phyloP scores from a whole-genome alignment of 2,113 vertebrate species.

The Anser brachyrhynchus region DNA sequence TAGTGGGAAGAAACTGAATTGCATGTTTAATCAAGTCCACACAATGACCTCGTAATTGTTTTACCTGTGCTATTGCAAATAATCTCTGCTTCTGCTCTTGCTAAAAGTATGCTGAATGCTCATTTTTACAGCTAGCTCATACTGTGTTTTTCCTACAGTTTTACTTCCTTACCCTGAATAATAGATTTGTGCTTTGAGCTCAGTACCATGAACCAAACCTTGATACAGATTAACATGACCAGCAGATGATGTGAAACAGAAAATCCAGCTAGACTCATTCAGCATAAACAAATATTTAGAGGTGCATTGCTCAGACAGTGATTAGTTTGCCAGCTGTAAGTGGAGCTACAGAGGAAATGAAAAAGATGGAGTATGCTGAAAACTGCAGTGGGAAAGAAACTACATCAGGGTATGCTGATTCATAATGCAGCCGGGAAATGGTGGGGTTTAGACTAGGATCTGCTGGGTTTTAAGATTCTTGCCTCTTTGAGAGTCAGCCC shows the following conservation, averaged over 20 bases:
- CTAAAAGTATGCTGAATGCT: background rate
- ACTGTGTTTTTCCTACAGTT: background rate
- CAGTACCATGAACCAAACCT: background rate
- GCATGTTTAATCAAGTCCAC: background rate
- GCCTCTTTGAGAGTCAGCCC: background rate
- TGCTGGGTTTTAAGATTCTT: slow-evolving; percentile 1
- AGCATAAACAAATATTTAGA: slow-evolving; percentile 31
- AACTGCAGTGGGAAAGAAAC: slow-evolving; percentile 10
- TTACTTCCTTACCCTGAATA: background rate
- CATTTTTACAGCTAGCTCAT: slow-evolving; percentile 2
- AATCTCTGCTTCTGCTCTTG: background rate
- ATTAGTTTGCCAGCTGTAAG: slow-evolving; percentile 53
- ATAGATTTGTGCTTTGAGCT: slow-evolving; percentile 11
- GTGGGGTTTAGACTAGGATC: background rate
- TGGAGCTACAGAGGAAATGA: slow-evolving; percentile 51
- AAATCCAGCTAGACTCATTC: slow-evolving; percentile 7
- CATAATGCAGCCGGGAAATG: slow-evolving; percentile 8
- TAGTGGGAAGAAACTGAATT: background rate
- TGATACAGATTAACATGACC: background rate
- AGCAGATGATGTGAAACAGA: slow-evolving; percentile 24
- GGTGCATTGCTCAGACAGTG: slow-evolving; percentile 12
- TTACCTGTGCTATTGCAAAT: background rate
- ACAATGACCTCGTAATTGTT: background rate
- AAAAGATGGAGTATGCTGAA: background rate
- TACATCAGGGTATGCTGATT: background rate